phyloP scores from a whole-genome alignment of 1,140 invertebrate genomes.

The Mamestra configurata region DNA sequence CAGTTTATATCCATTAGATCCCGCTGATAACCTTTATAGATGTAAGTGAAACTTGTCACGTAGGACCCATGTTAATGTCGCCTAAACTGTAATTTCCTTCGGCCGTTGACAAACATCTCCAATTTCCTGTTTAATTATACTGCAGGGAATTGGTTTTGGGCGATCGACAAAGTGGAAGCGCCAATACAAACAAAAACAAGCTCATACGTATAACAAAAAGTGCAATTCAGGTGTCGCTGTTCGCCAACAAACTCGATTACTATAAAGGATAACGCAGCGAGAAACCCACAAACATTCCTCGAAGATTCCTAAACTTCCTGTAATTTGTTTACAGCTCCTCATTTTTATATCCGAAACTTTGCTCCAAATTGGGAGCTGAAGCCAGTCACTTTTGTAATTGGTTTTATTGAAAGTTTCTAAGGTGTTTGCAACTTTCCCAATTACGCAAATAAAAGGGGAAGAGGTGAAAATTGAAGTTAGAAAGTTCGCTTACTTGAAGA shows the following conservation, averaged over 20 bases:
- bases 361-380: slow-evolving; percentile 5
- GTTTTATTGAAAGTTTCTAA: slow-evolving; percentile 22
- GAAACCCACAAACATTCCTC: background rate
- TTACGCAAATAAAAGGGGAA: slow-evolving; percentile 49
- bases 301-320: background rate
- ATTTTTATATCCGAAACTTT: slow-evolving; percentile 34
- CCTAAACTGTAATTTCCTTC: background rate
- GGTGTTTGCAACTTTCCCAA: slow-evolving; percentile 38
- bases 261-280: background rate
- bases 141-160: background rate
- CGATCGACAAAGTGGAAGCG: background rate
- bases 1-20: background rate
- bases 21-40: background rate
- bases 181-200: background rate
- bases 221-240: slow-evolving; percentile 11
- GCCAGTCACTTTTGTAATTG: slow-evolving; percentile 40
- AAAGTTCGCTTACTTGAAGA: slow-evolving; percentile 21
- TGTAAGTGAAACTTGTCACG: background rate
- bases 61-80: background rate
- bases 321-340: background rate
- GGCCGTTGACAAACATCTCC: background rate
- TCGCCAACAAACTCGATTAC: background rate
- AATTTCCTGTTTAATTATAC: background rate
- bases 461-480: slow-evolving; percentile 18
- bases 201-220: background rate